Evolutionary conservation across 2,888 invertebrate species (phyloP).

Genomic region (Cosmorhoe ocellata): DNA sequence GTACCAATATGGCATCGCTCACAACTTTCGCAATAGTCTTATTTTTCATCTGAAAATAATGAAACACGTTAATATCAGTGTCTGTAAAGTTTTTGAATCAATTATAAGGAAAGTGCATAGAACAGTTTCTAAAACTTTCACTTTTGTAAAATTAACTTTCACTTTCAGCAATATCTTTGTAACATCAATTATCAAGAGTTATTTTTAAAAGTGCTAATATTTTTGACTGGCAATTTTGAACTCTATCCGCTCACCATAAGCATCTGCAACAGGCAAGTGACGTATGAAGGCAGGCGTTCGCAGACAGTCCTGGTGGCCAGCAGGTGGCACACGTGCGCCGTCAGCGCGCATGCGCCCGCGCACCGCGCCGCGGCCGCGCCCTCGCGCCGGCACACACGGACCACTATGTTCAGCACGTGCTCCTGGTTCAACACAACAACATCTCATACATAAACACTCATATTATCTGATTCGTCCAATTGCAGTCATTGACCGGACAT

Average conservation of each 20-base stretch:
- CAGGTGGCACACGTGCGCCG: conserved; percentile 76
- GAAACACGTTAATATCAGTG: not conserved
- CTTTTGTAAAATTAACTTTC: too few species aligned
- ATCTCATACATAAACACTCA: too few species aligned
- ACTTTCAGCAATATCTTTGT: too few species aligned
- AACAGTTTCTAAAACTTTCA: too few species aligned
- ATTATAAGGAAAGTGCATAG: not conserved
- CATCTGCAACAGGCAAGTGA: conserved; percentile 76
- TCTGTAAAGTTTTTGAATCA: too few species aligned
- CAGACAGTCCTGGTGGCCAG: conserved; percentile 56
- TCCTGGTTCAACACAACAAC: too few species aligned
- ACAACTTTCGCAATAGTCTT: conserved; percentile 92
- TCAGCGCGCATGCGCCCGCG: conserved; percentile 93
- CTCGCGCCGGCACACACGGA: conserved; percentile 94
- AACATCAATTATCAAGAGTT: too few species aligned
- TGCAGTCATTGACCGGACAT: too few species aligned
- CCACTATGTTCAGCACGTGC: conserved; percentile 92
- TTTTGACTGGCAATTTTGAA: too few species aligned
- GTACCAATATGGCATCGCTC: conserved; percentile 89
- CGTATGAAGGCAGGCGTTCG: conserved; percentile 64
- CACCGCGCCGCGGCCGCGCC: conserved; percentile 94
- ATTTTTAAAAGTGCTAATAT: too few species aligned
- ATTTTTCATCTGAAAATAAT: conserved; percentile 86
- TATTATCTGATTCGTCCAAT: too few species aligned
- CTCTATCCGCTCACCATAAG: conserved; percentile 46